Percentiles rank a stretch among this genome's conserved stretches.
Evolutionary conservation across 1,140 invertebrate genomes (phyloP).

Genomic region (Anastrepha obliqua): DNA sequence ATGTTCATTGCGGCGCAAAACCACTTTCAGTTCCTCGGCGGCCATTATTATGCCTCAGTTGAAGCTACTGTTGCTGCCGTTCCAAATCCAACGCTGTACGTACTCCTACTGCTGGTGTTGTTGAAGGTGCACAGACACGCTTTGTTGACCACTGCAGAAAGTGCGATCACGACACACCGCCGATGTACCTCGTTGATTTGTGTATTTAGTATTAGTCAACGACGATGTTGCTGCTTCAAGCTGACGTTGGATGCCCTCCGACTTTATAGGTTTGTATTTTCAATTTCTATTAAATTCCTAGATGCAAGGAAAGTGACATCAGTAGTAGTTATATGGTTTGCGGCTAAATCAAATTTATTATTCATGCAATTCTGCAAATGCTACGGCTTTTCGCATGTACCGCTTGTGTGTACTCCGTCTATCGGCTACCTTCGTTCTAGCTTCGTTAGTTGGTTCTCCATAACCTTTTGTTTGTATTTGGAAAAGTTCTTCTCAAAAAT

Average conservation of each 20-base stretch:
- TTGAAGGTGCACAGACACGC: conserved; percentile 48
- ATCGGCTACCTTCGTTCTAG: neutral
- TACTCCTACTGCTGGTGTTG: neutral
- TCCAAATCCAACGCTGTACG: conserved; percentile 24
- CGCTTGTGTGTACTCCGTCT: neutral
- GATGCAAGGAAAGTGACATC: neutral
- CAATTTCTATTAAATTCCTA: neutral
- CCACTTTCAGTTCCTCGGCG: conserved; percentile 90
- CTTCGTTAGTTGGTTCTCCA: neutral
- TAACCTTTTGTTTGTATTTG: neutral
- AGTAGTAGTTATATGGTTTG: neutral
- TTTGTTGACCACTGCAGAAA: neutral
- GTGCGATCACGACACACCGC: neutral
- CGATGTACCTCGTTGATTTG: conserved; percentile 38
- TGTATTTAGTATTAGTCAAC: neutral
- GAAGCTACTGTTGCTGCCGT: neutral
- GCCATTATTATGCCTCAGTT: conserved; percentile 57
- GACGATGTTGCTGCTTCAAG: neutral
- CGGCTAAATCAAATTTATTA: neutral
- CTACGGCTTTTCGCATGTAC: neutral
- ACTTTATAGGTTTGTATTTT: neutral
- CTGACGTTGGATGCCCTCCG: neutral
- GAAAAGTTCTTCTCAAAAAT: conserved; percentile 2
- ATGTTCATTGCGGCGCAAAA: conserved; percentile 87
- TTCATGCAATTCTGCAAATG: neutral